phyloP scores from a whole-genome alignment of 1,140 invertebrate species.

The Batillaria attramentaria region DNA sequence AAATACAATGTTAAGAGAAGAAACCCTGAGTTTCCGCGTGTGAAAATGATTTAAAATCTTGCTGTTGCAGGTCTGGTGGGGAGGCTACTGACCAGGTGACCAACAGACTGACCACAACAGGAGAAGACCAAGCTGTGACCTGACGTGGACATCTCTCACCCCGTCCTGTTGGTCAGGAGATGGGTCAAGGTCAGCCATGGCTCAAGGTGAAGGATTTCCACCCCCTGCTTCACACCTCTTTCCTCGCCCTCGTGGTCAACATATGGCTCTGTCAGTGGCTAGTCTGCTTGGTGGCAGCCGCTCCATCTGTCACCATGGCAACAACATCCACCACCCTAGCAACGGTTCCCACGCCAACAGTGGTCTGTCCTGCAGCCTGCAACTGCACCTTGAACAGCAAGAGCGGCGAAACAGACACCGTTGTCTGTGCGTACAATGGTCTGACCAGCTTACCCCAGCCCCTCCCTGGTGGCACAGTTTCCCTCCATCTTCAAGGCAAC shows the following conservation, averaged over 20 bases:
- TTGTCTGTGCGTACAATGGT: slow-evolving; percentile 10
- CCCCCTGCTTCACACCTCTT: not conserved
- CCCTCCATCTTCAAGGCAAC: slow-evolving; percentile 37
- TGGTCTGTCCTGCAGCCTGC: slow-evolving; percentile 19
- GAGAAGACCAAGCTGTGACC: too few relatives aligned
- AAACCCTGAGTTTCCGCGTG: too few relatives aligned
- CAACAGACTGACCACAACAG: too few relatives aligned
- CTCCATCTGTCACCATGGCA: not conserved
- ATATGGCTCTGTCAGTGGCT: too few relatives aligned
- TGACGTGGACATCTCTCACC: too few relatives aligned
- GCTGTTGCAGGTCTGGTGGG: too few relatives aligned
- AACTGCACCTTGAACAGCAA: not conserved
- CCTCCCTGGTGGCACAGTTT: slow-evolving; percentile 3
- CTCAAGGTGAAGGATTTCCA: not conserved
- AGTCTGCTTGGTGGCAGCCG: not conserved
- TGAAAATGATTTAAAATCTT: too few relatives aligned
- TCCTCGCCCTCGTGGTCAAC: not conserved
- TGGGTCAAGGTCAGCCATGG: slow-evolving; percentile 28
- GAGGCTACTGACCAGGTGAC: too few relatives aligned
- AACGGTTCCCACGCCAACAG: not conserved
- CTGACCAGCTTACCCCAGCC: slow-evolving; percentile 15
- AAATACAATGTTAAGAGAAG: too few relatives aligned
- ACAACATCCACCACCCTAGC: not conserved
- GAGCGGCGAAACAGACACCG: not conserved
- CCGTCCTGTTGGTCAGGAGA: not conserved